A percentile compares a stretch with the other conserved stretches of the same genome.
These are phyloP conservation scores for Ptychadena robeensis DNA, from an alignment of 2,797 vertebrate genomes.

Conservation along the genomic window DNA sequence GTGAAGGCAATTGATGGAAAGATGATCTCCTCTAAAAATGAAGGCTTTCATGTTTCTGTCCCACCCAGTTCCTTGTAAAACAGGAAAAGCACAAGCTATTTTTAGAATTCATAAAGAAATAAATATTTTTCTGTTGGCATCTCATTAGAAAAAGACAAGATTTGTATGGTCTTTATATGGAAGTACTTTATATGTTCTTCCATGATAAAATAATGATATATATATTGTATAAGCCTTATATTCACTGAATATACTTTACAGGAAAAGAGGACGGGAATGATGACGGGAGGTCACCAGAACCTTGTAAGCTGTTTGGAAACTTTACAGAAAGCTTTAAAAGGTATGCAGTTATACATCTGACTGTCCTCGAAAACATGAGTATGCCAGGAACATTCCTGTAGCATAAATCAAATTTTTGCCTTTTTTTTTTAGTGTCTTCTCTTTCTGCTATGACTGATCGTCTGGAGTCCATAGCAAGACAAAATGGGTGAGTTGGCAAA, in stretches of 20 bases:
- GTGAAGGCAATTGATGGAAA: no score
- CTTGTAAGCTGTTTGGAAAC: constrained; percentile 94
- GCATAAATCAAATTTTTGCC: neutral
- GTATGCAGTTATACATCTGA: constrained; percentile 70
- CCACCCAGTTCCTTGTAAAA: no score
- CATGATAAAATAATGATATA: no score
- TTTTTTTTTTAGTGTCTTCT: constrained; percentile 83
- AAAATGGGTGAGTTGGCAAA: constrained; percentile 86
- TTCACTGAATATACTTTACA: constrained; percentile 63
- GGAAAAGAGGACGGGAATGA: constrained; percentile 93
- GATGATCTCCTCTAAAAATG: no score
- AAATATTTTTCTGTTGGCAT: no score
- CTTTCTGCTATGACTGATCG: constrained; percentile 96
- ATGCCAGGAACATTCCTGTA: neutral
- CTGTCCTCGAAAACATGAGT: neutral
- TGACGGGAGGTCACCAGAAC: constrained; percentile 90
- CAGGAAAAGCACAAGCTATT: no score
- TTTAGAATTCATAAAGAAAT: no score
- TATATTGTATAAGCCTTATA: neutral
- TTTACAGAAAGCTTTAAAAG: constrained; percentile 95
- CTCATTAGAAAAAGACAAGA: no score
- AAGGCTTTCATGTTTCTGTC: no score
- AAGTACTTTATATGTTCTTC: no score
- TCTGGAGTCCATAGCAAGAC: constrained; percentile 94
- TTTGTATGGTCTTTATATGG: no score